These are phyloP conservation scores for Tenthredo notha DNA, from an alignment of 2,888 invertebrate species.

Conservation along the genomic window DNA sequence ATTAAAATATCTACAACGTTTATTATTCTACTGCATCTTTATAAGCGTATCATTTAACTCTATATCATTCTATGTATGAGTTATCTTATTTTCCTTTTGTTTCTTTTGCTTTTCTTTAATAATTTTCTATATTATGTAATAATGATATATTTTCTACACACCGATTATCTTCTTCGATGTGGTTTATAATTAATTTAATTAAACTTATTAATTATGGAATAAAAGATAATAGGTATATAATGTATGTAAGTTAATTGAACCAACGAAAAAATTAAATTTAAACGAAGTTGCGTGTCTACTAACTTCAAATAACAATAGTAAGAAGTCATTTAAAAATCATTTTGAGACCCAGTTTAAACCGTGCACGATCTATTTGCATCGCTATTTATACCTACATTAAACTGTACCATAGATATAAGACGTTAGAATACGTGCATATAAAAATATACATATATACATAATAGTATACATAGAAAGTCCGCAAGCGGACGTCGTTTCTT, in stretches of 20 bases:
- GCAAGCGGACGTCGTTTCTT: neutral
- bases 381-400: slow-evolving; percentile 32
- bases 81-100: neutral
- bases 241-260: neutral
- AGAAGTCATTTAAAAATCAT: neutral
- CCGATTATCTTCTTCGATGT: neutral
- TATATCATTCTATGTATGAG: neutral
- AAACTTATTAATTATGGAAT: neutral
- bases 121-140: neutral
- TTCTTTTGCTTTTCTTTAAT: neutral
- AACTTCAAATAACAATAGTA: neutral
- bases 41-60: neutral
- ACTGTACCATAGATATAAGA: slow-evolving; percentile 15
- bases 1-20: slow-evolving; percentile 14
- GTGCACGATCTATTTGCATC: neutral
- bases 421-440: neutral
- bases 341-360: slow-evolving; percentile 2
- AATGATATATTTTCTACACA: neutral
- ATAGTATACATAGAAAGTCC: neutral
- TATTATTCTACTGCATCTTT: neutral
- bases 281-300: neutral
- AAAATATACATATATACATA: neutral
- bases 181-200: neutral
- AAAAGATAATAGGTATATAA: neutral
- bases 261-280: neutral